phyloP scores from a whole-genome alignment of 2,113 vertebrate species.

The Neotragus pygmaeus region DNA sequence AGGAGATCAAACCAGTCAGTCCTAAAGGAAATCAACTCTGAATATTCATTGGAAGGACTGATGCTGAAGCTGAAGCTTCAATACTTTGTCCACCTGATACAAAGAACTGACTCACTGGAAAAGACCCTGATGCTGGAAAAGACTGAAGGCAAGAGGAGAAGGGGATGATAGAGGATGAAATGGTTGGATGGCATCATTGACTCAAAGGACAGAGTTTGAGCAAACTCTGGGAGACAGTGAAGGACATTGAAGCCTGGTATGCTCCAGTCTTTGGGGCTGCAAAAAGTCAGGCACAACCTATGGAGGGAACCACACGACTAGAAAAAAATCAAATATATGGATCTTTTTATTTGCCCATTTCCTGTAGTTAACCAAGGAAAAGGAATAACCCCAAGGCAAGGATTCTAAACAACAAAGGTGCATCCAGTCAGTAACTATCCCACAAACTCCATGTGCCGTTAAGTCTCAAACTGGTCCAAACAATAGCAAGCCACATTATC shows the following conservation, averaged over 20 bases:
- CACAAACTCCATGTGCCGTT: too few relatives aligned
- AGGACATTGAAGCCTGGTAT: neutral
- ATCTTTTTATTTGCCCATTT: too few relatives aligned
- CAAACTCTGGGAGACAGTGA: neutral
- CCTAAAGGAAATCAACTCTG: neutral
- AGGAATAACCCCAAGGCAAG: too few relatives aligned
- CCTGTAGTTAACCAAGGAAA: too few relatives aligned
- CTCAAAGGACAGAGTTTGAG: neutral
- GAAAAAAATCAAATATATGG: too few relatives aligned
- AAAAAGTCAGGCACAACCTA: neutral
- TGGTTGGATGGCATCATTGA: neutral
- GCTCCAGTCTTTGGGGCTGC: neutral
- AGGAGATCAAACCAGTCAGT: neutral
- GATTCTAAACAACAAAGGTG: too few relatives aligned
- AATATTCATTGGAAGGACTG: neutral
- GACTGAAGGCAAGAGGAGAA: neutral
- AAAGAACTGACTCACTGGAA: neutral
- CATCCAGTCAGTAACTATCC: too few relatives aligned
- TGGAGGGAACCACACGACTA: too few relatives aligned
- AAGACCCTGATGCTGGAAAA: neutral
- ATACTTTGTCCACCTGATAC: neutral
- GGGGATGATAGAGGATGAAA: neutral
- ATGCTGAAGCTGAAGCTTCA: neutral
- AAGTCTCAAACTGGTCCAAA: too few relatives aligned
- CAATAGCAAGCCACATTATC: too few relatives aligned